Base-by-base conservation (phyloP, 2,797 vertebrate genomes). In the Danio jaintianensis region DNA sequence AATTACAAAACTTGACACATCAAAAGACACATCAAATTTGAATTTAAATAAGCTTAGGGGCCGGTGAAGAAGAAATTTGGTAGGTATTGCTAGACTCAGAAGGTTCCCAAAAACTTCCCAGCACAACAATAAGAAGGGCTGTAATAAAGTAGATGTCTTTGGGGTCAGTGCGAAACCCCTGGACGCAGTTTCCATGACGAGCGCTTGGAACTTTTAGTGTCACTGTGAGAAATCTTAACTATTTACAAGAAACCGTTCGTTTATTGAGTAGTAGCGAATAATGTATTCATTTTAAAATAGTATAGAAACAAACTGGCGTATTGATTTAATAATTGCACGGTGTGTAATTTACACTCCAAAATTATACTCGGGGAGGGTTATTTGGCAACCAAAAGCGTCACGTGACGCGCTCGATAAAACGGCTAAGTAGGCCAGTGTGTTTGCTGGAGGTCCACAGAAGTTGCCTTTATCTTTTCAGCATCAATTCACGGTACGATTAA, bases 351-450 rank as follows among this genome's bases (percentile, higher is more conserved):
- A 1, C 1, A 10, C 1, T 3, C 1, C 43, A 43, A 55, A 6
- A 8, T 0, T 7, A 22, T 0, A 76, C 12, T 9, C 2, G 13
- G 38, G 42, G 12, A 42, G 75, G 43, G 8, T 6, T n/a, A 45
- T 56, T 22, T 68, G 52, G 75, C 63, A 59, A 78, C 75, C 55
- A 48, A 12, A 36, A 36, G 20, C 6, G 9, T 47, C 75, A 78
- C 20, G 76, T 78, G 76, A 67, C 42, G 7, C 6, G 7, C 43
- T 50, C 36, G 36, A 42, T 18, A 29, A 20, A 52, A 75, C 7
- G 0, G 1, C 15, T 63, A 66, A 42, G 61, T 76, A 76, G 61
- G 48, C 36, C 59, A 53, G 11, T 18, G 40, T 38, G 12, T 53
- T 55, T 55, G 38, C 20, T 10, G 62, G 62, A 77, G 75, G 50